Conservation (phyloP, 2,113 vertebrate species). For the Beaufortia kweichowensis region DNA sequence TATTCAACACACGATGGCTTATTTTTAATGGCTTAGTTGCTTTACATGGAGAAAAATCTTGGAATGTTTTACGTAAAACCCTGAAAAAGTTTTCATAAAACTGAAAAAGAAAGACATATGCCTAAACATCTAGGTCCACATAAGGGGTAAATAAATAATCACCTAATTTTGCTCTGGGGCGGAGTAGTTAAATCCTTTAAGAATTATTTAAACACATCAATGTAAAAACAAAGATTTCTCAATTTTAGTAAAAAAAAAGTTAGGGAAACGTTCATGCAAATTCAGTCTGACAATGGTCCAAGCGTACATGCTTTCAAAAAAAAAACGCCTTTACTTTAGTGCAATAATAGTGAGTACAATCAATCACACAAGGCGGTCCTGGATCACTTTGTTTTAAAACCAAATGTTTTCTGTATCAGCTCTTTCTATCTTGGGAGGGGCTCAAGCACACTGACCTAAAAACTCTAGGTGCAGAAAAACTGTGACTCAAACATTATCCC, state of each 20-base stretch:
- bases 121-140: no score
- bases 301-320: conserved; percentile 15
- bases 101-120: no score
- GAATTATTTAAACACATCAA: no score
- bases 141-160: no score
- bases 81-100: no score
- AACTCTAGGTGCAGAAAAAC: neutral
- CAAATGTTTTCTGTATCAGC: neutral
- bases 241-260: neutral
- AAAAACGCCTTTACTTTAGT: conserved; percentile 55
- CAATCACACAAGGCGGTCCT: conserved; percentile 58
- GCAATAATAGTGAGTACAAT: conserved; percentile 48
- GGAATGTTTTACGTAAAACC: no score
- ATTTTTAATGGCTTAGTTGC: no score
- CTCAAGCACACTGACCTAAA: conserved; percentile 11
- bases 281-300: neutral
- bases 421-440: neutral
- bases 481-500: conserved; percentile 1
- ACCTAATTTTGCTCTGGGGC: no score
- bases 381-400: conserved; percentile 52
- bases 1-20: no score
- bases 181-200: no score
- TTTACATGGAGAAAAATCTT: no score
- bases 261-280: conserved; percentile 19
- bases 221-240: neutral